Evolutionary conservation across 2,113 vertebrate species (phyloP).

Genomic region (Charina bottae): DNA sequence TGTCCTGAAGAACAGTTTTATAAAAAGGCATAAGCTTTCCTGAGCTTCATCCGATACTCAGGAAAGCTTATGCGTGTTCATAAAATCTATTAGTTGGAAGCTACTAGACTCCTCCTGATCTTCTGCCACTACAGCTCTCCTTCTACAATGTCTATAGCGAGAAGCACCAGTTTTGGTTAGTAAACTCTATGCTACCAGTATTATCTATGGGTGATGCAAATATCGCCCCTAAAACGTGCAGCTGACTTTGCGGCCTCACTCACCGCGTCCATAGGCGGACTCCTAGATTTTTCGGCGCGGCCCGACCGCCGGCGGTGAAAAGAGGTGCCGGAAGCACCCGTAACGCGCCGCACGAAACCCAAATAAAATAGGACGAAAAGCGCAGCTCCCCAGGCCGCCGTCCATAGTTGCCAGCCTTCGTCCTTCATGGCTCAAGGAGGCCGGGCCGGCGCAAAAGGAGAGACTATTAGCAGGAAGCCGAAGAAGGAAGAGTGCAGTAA

Average conservation of each 20-base stretch:
- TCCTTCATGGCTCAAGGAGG: background rate
- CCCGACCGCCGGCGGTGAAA: conserved; percentile 26
- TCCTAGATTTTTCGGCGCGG: background rate
- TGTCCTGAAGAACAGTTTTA: background rate
- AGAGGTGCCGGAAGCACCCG: background rate
- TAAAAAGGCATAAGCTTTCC: background rate
- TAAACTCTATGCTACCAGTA: background rate
- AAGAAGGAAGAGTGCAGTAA: background rate
- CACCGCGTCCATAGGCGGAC: conserved; percentile 24
- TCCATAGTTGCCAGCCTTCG: background rate
- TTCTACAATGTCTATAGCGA: background rate
- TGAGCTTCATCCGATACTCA: background rate
- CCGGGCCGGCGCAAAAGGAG: no score
- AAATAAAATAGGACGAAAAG: conserved; percentile 2
- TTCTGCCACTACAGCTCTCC: background rate
- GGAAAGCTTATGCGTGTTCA: background rate
- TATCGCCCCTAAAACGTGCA: background rate
- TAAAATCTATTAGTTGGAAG: background rate
- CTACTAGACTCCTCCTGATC: background rate
- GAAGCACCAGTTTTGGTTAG: background rate
- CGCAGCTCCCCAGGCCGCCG: background rate
- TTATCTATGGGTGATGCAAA: background rate
- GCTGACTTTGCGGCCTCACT: background rate
- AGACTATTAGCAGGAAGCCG: background rate
- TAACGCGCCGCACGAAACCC: conserved; percentile 37